Evolutionary conservation across 2,113 vertebrate species (phyloP).

Genomic region (Globicephala melas): DNA sequence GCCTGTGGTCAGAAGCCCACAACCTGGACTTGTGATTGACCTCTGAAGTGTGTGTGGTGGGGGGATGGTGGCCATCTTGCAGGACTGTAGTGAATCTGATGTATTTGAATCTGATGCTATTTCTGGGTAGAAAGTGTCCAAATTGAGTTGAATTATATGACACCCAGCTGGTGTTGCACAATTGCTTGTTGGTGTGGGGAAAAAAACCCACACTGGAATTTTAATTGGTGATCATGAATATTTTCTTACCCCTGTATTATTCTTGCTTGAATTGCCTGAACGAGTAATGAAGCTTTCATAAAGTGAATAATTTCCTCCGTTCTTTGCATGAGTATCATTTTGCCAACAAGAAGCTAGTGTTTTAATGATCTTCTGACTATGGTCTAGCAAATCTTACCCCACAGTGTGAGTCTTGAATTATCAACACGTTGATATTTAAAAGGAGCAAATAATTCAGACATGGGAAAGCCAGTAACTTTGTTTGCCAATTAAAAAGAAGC

Average conservation of each 20-base stretch:
- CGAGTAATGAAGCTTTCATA: background rate
- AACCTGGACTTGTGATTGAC: background rate
- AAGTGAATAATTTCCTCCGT: background rate
- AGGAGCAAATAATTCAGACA: constrained; percentile 24
- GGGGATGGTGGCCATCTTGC: background rate
- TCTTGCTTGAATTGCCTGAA: background rate
- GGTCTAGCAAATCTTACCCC: background rate
- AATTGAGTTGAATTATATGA: background rate
- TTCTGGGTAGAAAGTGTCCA: background rate
- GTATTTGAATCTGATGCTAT: background rate
- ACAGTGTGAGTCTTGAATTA: background rate
- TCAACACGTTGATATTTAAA: background rate
- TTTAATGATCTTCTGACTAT: background rate
- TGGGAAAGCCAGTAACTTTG: background rate
- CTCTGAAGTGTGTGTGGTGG: background rate
- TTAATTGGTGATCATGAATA: background rate
- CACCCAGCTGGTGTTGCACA: background rate
- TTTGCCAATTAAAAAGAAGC: background rate
- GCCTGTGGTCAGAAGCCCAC: background rate
- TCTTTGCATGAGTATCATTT: background rate
- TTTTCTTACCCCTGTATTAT: background rate
- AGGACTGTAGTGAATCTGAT: background rate
- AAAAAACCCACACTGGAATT: background rate
- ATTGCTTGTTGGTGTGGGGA: background rate
- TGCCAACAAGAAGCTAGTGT: background rate